These are phyloP conservation scores for Crocallis elinguaria DNA, from an alignment of 2,888 invertebrate species.

Conservation along the genomic window DNA sequence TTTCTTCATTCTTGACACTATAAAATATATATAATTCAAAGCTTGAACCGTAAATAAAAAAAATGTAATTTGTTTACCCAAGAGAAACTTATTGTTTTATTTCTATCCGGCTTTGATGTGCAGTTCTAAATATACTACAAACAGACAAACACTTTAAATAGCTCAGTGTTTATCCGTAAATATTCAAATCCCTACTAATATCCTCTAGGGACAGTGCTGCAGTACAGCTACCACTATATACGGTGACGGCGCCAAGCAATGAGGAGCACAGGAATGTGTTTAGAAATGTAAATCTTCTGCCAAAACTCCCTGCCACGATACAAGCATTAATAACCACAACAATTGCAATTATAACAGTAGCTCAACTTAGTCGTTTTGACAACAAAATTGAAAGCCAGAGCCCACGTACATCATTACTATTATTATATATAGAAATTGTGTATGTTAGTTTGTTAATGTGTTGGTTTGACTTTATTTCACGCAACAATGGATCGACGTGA, in stretches of 20 bases:
- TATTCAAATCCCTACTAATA: neutral
- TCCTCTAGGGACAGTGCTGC: neutral
- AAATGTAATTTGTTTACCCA: too few species aligned
- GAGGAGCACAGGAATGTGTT: slow-evolving; percentile 6
- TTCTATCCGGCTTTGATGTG: too few species aligned
- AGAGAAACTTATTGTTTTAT: too few species aligned
- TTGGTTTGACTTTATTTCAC: too few species aligned
- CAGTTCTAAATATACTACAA: neutral
- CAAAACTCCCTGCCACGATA: slow-evolving; percentile 21
- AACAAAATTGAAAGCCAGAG: too few species aligned
- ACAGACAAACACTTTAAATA: neutral
- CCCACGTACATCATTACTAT: too few species aligned
- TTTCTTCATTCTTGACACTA: too few species aligned
- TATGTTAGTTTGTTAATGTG: too few species aligned
- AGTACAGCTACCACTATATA: neutral
- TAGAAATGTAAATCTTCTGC: slow-evolving; percentile 26
- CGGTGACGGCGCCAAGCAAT: neutral
- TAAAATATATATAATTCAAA: too few species aligned
- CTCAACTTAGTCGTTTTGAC: neutral
- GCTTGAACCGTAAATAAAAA: too few species aligned
- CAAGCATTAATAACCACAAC: slow-evolving; percentile 9
- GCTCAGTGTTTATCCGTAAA: neutral
- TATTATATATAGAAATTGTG: too few species aligned
- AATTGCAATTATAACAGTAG: neutral
- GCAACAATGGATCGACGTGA: too few species aligned